phyloP scores from a whole-genome alignment of 2,888 invertebrate genomes.

The Diloba caeruleocephala region DNA sequence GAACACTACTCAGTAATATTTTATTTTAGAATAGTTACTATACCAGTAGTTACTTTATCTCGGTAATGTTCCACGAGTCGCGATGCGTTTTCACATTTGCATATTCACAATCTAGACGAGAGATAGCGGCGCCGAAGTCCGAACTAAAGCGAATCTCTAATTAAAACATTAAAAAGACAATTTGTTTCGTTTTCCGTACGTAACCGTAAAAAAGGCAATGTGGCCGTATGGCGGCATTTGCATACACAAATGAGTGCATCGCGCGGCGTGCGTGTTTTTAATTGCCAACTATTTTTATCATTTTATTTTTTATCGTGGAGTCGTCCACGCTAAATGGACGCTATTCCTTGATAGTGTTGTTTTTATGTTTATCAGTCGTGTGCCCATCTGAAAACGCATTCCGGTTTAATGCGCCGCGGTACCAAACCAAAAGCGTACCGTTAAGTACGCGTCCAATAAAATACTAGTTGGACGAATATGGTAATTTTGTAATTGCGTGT shows the following conservation, averaged over 20 bases:
- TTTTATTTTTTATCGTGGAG: constrained; percentile 56
- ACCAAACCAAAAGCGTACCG: constrained; percentile 68
- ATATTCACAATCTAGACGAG: constrained; percentile 72
- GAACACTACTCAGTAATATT: constrained; percentile 60
- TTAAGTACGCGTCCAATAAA: constrained; percentile 77
- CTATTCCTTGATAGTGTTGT: constrained; percentile 60
- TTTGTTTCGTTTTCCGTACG: constrained; percentile 70
- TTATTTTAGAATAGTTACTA: constrained; percentile 52
- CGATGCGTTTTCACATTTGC: constrained; percentile 69
- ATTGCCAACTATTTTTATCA: constrained; percentile 66
- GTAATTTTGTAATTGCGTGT: constrained; percentile 80
- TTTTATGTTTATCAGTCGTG: constrained; percentile 56
- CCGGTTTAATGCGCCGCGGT: constrained; percentile 63
- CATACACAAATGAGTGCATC: constrained; percentile 71
- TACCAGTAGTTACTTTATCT: constrained; percentile 52
- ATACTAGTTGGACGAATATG: constrained; percentile 73
- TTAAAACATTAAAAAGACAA: constrained; percentile 81
- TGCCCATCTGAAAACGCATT: constrained; percentile 56
- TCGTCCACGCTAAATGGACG: constrained; percentile 48
- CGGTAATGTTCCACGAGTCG: constrained; percentile 72
- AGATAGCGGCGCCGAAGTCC: constrained; percentile 70
- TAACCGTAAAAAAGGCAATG: constrained; percentile 68
- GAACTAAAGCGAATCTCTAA: constrained; percentile 70
- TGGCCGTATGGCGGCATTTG: constrained; percentile 68
- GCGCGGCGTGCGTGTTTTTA: constrained; percentile 70